Percentiles rank a stretch among this genome's conserved stretches.
These are phyloP conservation scores for Redunca redunca DNA, from an alignment of 2,113 vertebrate species.

Conservation along the genomic window DNA sequence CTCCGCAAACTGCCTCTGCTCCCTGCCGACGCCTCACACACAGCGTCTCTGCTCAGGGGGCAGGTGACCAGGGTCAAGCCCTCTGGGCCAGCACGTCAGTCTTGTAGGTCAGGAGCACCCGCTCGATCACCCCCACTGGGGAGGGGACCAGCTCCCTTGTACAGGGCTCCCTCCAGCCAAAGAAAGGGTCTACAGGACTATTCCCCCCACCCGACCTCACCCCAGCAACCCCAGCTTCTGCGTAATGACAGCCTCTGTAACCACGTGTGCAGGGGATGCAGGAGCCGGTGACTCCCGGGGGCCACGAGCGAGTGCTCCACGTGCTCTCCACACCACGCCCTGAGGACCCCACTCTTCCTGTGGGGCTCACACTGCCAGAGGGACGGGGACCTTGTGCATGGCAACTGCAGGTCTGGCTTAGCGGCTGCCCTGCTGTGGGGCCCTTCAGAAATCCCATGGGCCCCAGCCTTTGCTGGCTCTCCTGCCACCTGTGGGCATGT, in stretches of 20 bases:
- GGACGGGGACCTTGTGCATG: no score
- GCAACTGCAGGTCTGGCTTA: no score
- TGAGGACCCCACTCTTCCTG: background rate
- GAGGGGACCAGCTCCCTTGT: background rate
- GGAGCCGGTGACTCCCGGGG: background rate
- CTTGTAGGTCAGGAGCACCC: no score
- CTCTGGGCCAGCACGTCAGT: no score
- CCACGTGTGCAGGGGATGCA: accelerated
- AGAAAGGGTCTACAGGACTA: background rate
- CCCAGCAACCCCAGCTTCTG: background rate
- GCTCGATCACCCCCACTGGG: accelerated
- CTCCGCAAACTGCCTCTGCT: no score
- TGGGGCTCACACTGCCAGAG: background rate
- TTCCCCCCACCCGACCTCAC: background rate
- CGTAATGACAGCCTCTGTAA: background rate
- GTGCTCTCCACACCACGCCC: background rate
- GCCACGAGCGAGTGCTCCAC: accelerated
- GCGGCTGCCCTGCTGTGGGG: no score
- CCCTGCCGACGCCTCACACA: background rate
- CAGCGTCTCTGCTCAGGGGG: background rate
- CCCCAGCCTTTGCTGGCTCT: no score
- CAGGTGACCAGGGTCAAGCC: no score
- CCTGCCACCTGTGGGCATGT: no score
- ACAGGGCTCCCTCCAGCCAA: background rate
- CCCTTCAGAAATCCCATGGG: background rate